phyloP scores from a whole-genome alignment of 1,140 invertebrate genomes.

The Drosophila pseudoananassae region DNA sequence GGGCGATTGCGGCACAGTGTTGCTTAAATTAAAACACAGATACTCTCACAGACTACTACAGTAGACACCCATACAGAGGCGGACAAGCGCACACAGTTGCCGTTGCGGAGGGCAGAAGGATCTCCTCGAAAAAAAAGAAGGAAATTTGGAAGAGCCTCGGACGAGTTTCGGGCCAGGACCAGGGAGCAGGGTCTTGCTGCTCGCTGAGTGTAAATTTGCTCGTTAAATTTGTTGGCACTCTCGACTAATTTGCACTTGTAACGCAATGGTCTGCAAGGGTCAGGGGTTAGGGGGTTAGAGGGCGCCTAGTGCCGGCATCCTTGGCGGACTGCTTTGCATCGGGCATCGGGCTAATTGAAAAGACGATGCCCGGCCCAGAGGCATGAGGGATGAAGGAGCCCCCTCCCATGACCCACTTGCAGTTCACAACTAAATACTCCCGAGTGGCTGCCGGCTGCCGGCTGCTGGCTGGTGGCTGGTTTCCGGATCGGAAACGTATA shows the following conservation, averaged over 20 bases:
- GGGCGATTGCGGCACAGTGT: constrained; percentile 66
- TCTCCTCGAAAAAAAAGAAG: constrained; percentile 1
- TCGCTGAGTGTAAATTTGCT: constrained; percentile 80
- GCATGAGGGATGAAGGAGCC: neutral
- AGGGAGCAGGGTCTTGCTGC: constrained; percentile 40
- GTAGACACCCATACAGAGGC: too few species aligned
- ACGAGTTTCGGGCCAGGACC: constrained; percentile 24
- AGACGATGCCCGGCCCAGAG: constrained; percentile 9
- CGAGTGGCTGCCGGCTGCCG: constrained; percentile 2
- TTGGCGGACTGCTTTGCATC: constrained; percentile 32
- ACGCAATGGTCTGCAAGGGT: constrained; percentile 52
- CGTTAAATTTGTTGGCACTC: constrained; percentile 81
- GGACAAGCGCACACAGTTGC: constrained; percentile 13
- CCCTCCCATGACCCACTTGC: constrained; percentile 3
- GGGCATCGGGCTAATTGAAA: constrained; percentile 56
- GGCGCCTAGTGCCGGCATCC: neutral
- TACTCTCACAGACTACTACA: constrained; percentile 18
- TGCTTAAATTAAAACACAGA: constrained; percentile 73
- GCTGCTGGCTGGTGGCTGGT: too few species aligned
- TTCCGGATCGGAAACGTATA: constrained; percentile 29
- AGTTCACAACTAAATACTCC: constrained; percentile 33
- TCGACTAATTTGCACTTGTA: constrained; percentile 79
- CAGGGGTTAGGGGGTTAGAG: constrained; percentile 7
- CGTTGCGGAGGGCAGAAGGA: neutral
- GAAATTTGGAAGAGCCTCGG: constrained; percentile 65